Base-by-base conservation (phyloP, 2,888 invertebrate species). In the Agrotis clavis region DNA sequence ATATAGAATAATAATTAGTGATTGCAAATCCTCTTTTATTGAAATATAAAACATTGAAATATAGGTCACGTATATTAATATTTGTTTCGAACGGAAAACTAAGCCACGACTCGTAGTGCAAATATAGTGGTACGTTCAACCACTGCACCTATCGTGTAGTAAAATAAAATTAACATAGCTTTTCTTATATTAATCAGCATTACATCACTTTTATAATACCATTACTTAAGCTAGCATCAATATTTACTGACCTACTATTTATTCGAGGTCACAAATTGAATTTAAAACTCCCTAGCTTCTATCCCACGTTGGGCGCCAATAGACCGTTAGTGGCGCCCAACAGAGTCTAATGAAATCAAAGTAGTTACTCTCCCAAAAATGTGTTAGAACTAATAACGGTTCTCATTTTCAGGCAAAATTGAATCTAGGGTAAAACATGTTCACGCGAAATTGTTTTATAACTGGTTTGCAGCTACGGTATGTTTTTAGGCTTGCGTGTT, bases 321-420 rank as follows among this genome's bases (percentile, higher is more conserved):
- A 57, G 47, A 62, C 56, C 21, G 50, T 56, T 68, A 69, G 19
- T 83, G 72, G 83, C 76, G 63, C 81, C 73, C 70, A 56, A 50
- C 76, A 21, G 68, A 53, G 71, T 19, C 48, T 80, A 83, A 83
- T 83, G 35, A 59, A 75, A 85, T 79, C 53, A 74, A 67, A 80
- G 61, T 60, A 61, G 66, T 79, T 61, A 67, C 45, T 73, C 35
- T 11, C 56, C 56, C 53, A 82, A 78, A 68, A 72, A 78, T 66
- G n/a, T 70, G 35, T 62, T 63, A 30, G 16, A 71, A 73, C 50
- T 67, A 67, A 65, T 72, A 67, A 72, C 30, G n/a, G 41, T 53
- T 57, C 51, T 63, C 47, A 71, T 71, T 61, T 65, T 53, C 47
- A 54, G 25, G 56, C 47, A 45, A 82, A 71, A 79, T 63, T 54